Evolutionary conservation across 1,140 invertebrate genomes (phyloP), one percentile per base, ranked within the genome.

Genomic region (Plodia interpunctella): DNA sequence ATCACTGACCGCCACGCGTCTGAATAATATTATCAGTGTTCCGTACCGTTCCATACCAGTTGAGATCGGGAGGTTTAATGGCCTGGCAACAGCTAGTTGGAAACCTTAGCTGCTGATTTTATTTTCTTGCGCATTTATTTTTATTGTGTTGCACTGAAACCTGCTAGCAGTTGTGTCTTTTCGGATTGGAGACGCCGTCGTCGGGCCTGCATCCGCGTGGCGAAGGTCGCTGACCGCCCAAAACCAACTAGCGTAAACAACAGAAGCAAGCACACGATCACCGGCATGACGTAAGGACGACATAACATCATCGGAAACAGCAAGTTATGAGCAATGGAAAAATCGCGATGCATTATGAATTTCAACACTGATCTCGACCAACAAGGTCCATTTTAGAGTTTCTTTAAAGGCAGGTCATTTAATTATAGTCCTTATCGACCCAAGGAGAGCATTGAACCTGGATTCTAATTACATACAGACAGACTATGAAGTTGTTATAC

Each of bases 171-270:
- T 76, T 75, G 66, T 59, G 72, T 54, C 66, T 62, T 76, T 75
- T 69, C 55, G 65, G 59, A 65, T 5, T 18, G 19, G 51, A 53
- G 13, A 0, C 3, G 49, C 18, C 18, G n/a, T 20, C 21, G 17
- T 2, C 58, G 54, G 30, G 32, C 55, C 65, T 74, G 80, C 80
- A 83, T 84, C 76, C 76, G 80, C 78, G 76, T 74, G 70, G 70
- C 72, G 76, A 76, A 78, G 80, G 81, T 86, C 80, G 63, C 71
- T 80, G 84, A 83, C 84, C 84, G 77, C 71, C 76, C 57, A 81
- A 82, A 80, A 73, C 70, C 74, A 81, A 70, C 74, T 66, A 71
- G 68, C 75, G 71, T 80, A 72, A 75, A 72, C 68, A 72, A 77
- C 71, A 68, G 51, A 20, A 53, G 21, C 21, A 20, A 53, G 30